phyloP scores from a whole-genome alignment of 2,888 invertebrate genomes.

The Xestobium rufovillosum region DNA sequence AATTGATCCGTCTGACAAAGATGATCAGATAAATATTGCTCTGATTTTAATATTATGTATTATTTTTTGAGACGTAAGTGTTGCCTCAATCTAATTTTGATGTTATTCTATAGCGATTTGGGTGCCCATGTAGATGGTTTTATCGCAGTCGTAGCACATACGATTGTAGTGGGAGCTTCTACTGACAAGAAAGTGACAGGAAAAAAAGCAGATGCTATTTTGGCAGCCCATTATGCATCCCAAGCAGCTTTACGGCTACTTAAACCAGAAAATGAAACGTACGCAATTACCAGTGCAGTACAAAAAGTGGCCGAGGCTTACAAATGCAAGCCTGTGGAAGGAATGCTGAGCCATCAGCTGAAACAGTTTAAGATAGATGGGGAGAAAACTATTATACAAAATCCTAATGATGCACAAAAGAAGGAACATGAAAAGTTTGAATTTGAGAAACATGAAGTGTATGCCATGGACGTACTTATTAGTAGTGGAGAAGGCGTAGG shows the following conservation, averaged over 20 bases:
- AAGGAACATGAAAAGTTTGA: constrained; percentile 96
- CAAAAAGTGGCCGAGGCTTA: constrained; percentile 88
- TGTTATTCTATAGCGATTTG: constrained; percentile 64
- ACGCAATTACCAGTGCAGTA: constrained; percentile 83
- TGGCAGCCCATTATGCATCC: constrained; percentile 92
- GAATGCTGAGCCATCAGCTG: constrained; percentile 87
- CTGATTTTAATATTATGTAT: too few relatives aligned
- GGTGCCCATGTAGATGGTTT: constrained; percentile 99
- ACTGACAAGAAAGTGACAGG: constrained; percentile 71
- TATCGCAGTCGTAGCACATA: constrained; percentile 96
- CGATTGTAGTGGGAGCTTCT: constrained; percentile 78
- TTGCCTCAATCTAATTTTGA: constrained; percentile 16
- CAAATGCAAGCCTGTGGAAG: constrained; percentile 97
- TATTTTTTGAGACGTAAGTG: too few relatives aligned
- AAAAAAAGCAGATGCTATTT: constrained; percentile 81
- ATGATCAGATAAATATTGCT: too few relatives aligned
- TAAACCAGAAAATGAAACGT: constrained; percentile 86
- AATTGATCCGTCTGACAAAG: constrained; percentile 32
- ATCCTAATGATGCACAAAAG: constrained; percentile 93
- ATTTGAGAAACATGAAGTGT: constrained; percentile 94
- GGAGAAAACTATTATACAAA: constrained; percentile 94
- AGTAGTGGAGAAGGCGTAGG: constrained; percentile 92
- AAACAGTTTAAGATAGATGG: constrained; percentile 97
- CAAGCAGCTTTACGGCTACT: constrained; percentile 92
- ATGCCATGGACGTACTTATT: constrained; percentile 94